phyloP scores from a whole-genome alignment of 2,888 invertebrate genomes.

The Cryptus viduatorius region DNA sequence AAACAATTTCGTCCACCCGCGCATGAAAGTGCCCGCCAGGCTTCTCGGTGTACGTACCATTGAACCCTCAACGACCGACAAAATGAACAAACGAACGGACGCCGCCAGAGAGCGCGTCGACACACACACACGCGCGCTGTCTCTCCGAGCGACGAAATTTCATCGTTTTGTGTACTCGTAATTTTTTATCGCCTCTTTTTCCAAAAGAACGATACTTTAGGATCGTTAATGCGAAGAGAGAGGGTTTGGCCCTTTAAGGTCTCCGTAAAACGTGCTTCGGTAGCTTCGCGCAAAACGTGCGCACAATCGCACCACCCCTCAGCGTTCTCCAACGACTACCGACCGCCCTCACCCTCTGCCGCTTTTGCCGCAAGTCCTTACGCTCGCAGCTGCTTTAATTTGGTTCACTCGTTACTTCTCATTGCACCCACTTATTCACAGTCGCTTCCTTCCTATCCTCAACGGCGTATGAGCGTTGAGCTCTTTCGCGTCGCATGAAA shows the following conservation, averaged over 20 bases:
- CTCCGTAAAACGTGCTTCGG: conserved; percentile 14
- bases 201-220: neutral
- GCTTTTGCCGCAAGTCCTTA: neutral
- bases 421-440: conserved; percentile 14
- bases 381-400: conserved; percentile 8
- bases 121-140: neutral
- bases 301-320: neutral
- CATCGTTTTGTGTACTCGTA: conserved; percentile 20
- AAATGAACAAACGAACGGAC: neutral
- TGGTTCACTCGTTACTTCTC: conserved; percentile 25
- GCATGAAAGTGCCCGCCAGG: conserved; percentile 1
- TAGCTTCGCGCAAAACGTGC: neutral
- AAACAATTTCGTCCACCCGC: conserved; percentile 10
- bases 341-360: neutral
- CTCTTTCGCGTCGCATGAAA: neutral
- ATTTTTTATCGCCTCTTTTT: conserved; percentile 28
- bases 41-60: conserved; percentile 10
- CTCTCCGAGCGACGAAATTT: conserved; percentile 5
- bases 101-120: neutral
- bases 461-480: neutral
- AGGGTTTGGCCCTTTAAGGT: neutral
- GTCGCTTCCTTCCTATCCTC: neutral
- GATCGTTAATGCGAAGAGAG: neutral
- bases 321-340: neutral
- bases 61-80: conserved; percentile 11